Conservation (phyloP, 2,797 vertebrate genomes). For the Tragelaphus oryx region DNA sequence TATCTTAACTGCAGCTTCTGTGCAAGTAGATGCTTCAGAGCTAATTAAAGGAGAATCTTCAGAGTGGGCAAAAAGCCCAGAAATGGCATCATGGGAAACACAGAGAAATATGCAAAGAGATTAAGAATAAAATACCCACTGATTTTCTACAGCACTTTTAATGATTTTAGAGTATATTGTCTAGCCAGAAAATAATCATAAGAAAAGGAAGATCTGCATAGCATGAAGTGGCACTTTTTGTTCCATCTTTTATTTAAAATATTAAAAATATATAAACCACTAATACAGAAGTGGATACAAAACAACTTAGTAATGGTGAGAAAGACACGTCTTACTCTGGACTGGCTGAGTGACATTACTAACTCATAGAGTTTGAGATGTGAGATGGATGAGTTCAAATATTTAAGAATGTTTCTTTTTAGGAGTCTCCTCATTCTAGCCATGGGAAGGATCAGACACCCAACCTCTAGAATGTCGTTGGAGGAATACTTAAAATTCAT, state of each 20-base stretch:
- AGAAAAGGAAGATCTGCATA: background rate
- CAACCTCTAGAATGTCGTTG: background rate
- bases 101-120: background rate
- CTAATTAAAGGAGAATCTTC: background rate
- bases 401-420: background rate
- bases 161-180: background rate
- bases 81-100: background rate
- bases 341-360: background rate
- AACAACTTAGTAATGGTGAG: background rate
- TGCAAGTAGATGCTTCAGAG: background rate
- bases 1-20: background rate
- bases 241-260: background rate
- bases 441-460: background rate
- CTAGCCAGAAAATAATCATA: background rate
- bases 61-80: background rate
- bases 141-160: background rate
- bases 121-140: background rate
- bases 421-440: background rate
- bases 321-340: background rate
- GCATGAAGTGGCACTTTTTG: background rate
- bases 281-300: background rate
- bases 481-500: background rate
- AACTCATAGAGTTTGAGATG: background rate
- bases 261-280: background rate
- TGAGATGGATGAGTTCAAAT: background rate